Percentiles rank a stretch among this genome's conserved stretches.
These are phyloP conservation scores for Drosophila melanosoma DNA, from an alignment of 2,888 invertebrate genomes.

Conservation along the genomic window DNA sequence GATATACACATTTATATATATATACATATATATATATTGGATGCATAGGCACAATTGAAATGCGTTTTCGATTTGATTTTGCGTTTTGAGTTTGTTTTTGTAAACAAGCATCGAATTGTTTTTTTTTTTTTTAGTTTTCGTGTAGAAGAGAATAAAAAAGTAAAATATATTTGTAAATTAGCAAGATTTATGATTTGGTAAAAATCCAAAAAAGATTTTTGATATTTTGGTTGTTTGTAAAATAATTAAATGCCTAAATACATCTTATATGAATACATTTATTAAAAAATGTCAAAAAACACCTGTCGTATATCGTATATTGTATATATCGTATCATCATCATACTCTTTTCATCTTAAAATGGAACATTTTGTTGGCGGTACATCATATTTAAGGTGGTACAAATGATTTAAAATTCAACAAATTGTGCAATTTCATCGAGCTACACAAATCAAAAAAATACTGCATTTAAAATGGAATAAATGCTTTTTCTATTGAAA, in stretches of 20 bases:
- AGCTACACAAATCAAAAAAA: slow-evolving; percentile 54
- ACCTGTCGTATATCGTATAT: slow-evolving; percentile 21
- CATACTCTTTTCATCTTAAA: slow-evolving; percentile 77
- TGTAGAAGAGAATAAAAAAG: slow-evolving; percentile 83
- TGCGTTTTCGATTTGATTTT: slow-evolving; percentile 55
- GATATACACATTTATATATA: slow-evolving; percentile 11
- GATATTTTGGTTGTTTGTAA: slow-evolving; percentile 38
- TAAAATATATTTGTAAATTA: slow-evolving; percentile 81
- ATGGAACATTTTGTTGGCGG: slow-evolving; percentile 74
- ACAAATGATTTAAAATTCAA: slow-evolving; percentile 49
- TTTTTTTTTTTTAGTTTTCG: slow-evolving; percentile 63
- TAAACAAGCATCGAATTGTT: slow-evolving; percentile 72
- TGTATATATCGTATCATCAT: slow-evolving; percentile 45
- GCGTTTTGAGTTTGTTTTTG: slow-evolving; percentile 56
- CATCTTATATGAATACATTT: slow-evolving; percentile 61
- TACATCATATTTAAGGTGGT: slow-evolving; percentile 50
- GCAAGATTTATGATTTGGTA: slow-evolving; percentile 64
- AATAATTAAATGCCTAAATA: slow-evolving; percentile 73
- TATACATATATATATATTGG: slow-evolving; percentile 29
- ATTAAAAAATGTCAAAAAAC: slow-evolving; percentile 18
- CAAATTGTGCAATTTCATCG: slow-evolving; percentile 53
- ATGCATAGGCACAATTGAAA: slow-evolving; percentile 63
- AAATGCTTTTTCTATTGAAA: slow-evolving; percentile 76
- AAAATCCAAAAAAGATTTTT: slow-evolving; percentile 57
- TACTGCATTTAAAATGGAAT: slow-evolving; percentile 77